Evolutionary conservation across 1,140 invertebrate species (phyloP).

Genomic region (Cydia fagiglandana): DNA sequence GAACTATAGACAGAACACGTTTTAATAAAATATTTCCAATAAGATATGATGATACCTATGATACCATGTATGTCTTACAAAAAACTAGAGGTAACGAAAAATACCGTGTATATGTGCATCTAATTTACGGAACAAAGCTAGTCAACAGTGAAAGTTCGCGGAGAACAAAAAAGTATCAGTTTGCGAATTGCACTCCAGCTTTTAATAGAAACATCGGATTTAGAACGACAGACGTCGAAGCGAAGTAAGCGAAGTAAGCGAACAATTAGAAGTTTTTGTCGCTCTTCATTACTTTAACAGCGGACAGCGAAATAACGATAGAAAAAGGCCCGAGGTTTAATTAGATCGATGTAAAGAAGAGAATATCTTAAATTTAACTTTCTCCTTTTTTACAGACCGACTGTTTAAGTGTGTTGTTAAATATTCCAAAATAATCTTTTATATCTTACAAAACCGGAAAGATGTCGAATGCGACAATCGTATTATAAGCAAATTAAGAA

Average conservation of each 20-base stretch:
- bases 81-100: background rate
- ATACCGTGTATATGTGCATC: background rate
- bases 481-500: too few relatives aligned
- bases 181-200: conserved; percentile 40
- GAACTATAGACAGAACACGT: too few relatives aligned
- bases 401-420: background rate
- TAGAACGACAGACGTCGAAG: conserved; percentile 42
- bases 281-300: conserved; percentile 48
- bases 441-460: too few relatives aligned
- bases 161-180: conserved; percentile 41
- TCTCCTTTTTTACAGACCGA: background rate
- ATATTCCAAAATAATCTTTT: too few relatives aligned
- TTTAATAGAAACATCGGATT: conserved; percentile 49
- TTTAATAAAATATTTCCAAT: too few relatives aligned
- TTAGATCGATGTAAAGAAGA: background rate
- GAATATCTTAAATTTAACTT: too few relatives aligned
- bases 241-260: conserved; percentile 36
- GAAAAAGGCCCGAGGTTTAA: background rate
- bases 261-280: conserved; percentile 57
- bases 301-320: conserved; percentile 14
- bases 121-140: background rate
- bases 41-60: too few relatives aligned
- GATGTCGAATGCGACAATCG: too few relatives aligned
- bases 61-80: too few relatives aligned
- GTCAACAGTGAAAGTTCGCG: background rate